These are phyloP conservation scores for Rhinolophus ferrumequinum DNA, from an alignment of 2,113 vertebrate species.

Conservation along the genomic window DNA sequence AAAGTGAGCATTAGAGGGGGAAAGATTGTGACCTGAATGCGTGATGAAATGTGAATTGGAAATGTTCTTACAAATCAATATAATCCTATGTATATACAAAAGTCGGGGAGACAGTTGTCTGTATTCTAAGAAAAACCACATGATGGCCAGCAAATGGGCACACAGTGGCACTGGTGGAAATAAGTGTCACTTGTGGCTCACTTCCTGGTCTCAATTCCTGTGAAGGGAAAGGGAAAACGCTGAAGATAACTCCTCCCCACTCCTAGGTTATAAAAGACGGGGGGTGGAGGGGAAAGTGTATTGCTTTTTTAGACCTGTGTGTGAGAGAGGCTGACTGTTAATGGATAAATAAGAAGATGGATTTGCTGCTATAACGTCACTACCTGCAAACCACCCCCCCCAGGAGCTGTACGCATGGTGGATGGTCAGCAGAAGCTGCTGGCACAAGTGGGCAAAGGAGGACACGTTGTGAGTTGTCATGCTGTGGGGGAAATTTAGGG, in stretches of 20 bases:
- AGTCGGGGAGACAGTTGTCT: neutral
- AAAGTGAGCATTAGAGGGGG: neutral
- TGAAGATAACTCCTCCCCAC: neutral
- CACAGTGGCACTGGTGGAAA: neutral
- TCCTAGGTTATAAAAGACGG: neutral
- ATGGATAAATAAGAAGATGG: neutral
- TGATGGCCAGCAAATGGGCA: neutral
- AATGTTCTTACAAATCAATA: neutral
- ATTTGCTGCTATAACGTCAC: neutral
- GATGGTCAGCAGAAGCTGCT: neutral
- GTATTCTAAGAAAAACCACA: neutral
- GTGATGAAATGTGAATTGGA: neutral
- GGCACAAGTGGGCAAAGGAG: neutral
- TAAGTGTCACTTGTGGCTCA: neutral
- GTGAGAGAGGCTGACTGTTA: neutral
- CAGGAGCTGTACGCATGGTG: accelerated
- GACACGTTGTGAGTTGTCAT: neutral
- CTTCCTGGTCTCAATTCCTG: neutral
- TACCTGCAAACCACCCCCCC: neutral
- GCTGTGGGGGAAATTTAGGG: neutral
- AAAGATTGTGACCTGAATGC: neutral
- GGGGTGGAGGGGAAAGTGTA: neutral
- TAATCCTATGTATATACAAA: neutral
- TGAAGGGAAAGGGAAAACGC: neutral
- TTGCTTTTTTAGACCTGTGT: neutral